phyloP scores from a whole-genome alignment of 1,140 invertebrate species.

The Scaptomyza hsui region DNA sequence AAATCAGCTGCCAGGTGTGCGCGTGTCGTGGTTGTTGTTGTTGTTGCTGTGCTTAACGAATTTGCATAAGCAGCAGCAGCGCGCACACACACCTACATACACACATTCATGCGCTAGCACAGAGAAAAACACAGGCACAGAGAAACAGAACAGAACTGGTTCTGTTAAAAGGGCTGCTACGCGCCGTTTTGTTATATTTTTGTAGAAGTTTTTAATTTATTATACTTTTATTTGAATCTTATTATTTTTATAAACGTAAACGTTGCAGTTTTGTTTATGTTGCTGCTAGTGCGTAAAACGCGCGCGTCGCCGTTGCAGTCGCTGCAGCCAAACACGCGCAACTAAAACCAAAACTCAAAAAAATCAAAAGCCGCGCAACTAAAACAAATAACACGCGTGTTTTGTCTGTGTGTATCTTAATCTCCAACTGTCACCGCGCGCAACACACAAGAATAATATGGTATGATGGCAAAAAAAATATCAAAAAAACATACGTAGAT shows the following conservation, averaged over 20 bases:
- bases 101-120: not conserved
- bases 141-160: slow-evolving; percentile 52
- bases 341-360: slow-evolving; percentile 38
- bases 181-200: slow-evolving; percentile 20
- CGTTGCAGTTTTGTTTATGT: slow-evolving; percentile 12
- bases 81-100: slow-evolving; percentile 17
- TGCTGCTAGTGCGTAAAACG: slow-evolving; percentile 28
- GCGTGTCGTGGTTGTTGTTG: slow-evolving; percentile 22
- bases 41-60: slow-evolving; percentile 39
- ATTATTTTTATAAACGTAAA: slow-evolving; percentile 1
- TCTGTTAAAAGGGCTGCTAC: slow-evolving; percentile 45
- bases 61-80: slow-evolving; percentile 56
- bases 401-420: slow-evolving; percentile 15
- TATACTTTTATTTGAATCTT: slow-evolving; percentile 23
- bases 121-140: slow-evolving; percentile 14
- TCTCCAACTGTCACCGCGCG: slow-evolving; percentile 10
- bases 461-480: not conserved
- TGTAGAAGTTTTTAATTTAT: slow-evolving; percentile 15
- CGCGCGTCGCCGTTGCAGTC: slow-evolving; percentile 50
- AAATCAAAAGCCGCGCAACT: slow-evolving; percentile 44
- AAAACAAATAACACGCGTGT: slow-evolving; percentile 20
- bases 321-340: slow-evolving; percentile 51
- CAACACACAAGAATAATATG: not conserved
- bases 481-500: not conserved
- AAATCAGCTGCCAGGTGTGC: slow-evolving; percentile 76